Evolutionary conservation across 2,113 vertebrate species (phyloP).

Genomic region (Corynorhinus townsendii): DNA sequence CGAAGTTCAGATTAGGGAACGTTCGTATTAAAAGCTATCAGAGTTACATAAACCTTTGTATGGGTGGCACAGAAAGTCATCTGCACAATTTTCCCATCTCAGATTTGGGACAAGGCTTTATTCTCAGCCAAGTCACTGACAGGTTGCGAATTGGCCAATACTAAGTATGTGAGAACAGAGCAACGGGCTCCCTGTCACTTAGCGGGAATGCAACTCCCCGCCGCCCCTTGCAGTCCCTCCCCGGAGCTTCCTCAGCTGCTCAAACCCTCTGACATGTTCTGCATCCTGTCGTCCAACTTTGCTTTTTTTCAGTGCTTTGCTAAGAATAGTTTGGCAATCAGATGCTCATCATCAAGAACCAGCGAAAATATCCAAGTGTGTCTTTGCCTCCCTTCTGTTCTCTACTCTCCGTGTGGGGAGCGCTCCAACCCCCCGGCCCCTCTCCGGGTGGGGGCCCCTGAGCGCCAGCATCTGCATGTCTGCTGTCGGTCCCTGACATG

Average conservation of each 20-base stretch:
- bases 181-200: slow-evolving; percentile 47
- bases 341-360: slow-evolving; percentile 50
- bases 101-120: slow-evolving; percentile 15
- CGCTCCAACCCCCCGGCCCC: too few species aligned
- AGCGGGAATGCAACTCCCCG: background rate
- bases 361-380: slow-evolving; percentile 54
- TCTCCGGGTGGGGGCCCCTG: background rate
- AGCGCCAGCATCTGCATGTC: background rate
- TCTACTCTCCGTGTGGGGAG: background rate
- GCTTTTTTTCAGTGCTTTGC: slow-evolving; percentile 19
- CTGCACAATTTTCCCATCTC: slow-evolving; percentile 33
- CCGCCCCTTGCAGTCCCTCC: slow-evolving; percentile 58
- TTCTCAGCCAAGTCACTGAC: slow-evolving; percentile 48
- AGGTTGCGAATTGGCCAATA: slow-evolving; percentile 40
- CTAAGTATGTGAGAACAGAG: slow-evolving; percentile 3
- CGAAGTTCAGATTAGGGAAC: background rate
- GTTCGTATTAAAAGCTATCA: slow-evolving; percentile 9
- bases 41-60: background rate
- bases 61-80: slow-evolving; percentile 23
- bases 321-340: slow-evolving; percentile 69
- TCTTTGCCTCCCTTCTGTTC: slow-evolving; percentile 48
- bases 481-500: background rate
- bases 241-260: slow-evolving; percentile 32
- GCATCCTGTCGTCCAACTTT: slow-evolving; percentile 57
- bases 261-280: slow-evolving; percentile 25